Percentiles rank a stretch among this genome's conserved stretches.
phyloP scores from a whole-genome alignment of 2,797 vertebrate genomes.

The Clarias fuscus region DNA sequence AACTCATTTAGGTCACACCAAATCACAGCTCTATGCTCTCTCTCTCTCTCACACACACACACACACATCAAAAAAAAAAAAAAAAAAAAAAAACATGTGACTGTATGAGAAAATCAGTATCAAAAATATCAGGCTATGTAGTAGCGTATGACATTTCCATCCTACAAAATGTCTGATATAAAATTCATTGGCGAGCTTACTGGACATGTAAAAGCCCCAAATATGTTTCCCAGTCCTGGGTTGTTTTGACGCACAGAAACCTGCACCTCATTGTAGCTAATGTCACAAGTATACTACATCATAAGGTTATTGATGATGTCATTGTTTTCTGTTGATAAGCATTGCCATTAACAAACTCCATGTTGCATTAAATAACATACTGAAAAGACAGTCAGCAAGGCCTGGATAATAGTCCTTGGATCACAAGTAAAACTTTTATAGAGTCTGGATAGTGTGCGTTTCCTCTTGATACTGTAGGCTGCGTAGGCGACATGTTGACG shows the following conservation, averaged over 20 bases:
- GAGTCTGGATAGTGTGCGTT: not conserved
- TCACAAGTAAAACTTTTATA: not conserved
- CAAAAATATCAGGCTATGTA: not conserved
- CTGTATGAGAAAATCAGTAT: not conserved
- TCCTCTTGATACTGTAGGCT: too few relatives aligned
- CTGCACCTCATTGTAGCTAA: not conserved
- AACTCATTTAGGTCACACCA: slow-evolving; percentile 1
- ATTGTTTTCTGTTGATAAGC: not conserved
- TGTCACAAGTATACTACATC: not conserved
- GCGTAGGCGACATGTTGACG: not conserved
- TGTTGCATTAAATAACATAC: not conserved
- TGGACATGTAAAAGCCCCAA: not conserved
- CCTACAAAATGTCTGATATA: not conserved
- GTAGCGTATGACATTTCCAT: not conserved
- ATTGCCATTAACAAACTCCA: not conserved
- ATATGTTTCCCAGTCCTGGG: not conserved
- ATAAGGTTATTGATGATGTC: not conserved
- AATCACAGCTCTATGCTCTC: slow-evolving; percentile 1
- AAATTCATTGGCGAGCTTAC: not conserved
- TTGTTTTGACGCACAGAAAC: not conserved
- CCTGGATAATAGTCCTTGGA: not conserved
- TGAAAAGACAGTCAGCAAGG: not conserved
- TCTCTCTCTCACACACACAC: too few relatives aligned
- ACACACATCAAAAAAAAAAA: not conserved
- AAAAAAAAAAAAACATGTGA: not conserved